These are phyloP conservation scores for Neoscelio sp. DNA, from an alignment of 2,888 invertebrate species.

Conservation along the genomic window DNA sequence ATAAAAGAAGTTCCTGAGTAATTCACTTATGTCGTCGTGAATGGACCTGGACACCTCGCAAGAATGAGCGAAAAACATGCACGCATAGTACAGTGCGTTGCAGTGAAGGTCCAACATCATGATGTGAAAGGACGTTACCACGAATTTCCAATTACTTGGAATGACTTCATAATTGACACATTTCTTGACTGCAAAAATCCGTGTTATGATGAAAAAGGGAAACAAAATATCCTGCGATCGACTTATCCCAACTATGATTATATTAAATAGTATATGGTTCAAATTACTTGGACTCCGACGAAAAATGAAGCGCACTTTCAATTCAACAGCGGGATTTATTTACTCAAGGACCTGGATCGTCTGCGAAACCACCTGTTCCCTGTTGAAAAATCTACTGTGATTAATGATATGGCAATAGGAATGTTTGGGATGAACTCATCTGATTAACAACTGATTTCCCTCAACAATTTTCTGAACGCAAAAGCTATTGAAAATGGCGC, in stretches of 20 bases:
- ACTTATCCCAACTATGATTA: background rate
- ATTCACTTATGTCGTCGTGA: conserved; percentile 69
- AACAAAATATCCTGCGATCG: conserved; percentile 1
- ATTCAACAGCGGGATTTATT: conserved; percentile 50
- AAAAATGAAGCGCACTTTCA: background rate
- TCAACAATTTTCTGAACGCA: conserved; percentile 17
- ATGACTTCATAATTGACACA: conserved; percentile 33
- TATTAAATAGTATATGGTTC: background rate
- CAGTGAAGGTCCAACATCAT: conserved; percentile 59
- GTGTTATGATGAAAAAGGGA: conserved; percentile 48
- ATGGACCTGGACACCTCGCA: conserved; percentile 71
- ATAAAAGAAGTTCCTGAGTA: conserved; percentile 70
- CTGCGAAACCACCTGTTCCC: conserved; percentile 39
- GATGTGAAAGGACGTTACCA: conserved; percentile 66
- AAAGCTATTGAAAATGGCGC: background rate
- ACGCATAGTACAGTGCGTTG: conserved; percentile 72
- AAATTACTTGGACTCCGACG: background rate
- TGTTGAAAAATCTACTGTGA: conserved; percentile 1
- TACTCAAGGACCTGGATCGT: conserved; percentile 14
- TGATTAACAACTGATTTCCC: background rate
- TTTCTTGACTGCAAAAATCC: conserved; percentile 69
- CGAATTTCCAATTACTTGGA: conserved; percentile 43
- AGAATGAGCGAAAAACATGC: conserved; percentile 71
- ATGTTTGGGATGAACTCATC: background rate
- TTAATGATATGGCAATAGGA: conserved; percentile 5